Percentiles rank a stretch among this genome's conserved stretches.
phyloP scores from a whole-genome alignment of 1,140 invertebrate genomes.

The Euborellia annulipes region DNA sequence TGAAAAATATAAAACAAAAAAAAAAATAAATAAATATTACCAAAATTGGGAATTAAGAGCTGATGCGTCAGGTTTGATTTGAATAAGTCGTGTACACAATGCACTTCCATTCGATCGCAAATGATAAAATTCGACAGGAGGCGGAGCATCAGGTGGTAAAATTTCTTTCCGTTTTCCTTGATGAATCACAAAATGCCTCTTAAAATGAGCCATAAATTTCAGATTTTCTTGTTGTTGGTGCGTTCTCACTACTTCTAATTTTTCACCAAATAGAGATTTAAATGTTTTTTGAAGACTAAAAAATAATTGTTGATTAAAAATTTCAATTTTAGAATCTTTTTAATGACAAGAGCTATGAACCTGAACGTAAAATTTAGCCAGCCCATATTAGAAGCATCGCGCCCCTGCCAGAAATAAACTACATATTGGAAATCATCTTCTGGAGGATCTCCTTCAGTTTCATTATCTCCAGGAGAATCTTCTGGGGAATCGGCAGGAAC shows the following conservation, averaged over 20 bases:
- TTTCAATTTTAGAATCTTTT: too few relatives aligned
- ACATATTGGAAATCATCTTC: conserved; percentile 90
- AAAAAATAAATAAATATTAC: conserved; percentile 29
- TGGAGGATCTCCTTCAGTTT: conserved; percentile 42
- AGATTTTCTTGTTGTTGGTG: conserved; percentile 98
- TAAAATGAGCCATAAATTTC: conserved; percentile 97
- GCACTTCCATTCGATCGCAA: conserved; percentile 88
- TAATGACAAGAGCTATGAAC: too few relatives aligned
- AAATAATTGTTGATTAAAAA: conserved; percentile 8
- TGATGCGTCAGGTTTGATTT: conserved; percentile 65
- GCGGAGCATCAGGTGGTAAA: conserved; percentile 30
- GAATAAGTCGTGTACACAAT: conserved; percentile 84
- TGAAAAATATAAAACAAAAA: background rate
- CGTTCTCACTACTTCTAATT: conserved; percentile 91
- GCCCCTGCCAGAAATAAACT: conserved; percentile 98
- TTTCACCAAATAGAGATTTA: conserved; percentile 85
- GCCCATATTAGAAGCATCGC: conserved; percentile 96
- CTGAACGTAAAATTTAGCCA: conserved; percentile 98
- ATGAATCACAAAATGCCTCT: conserved; percentile 86
- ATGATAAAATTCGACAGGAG: conserved; percentile 83
- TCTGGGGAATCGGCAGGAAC: conserved; percentile 48
- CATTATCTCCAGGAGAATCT: conserved; percentile 43
- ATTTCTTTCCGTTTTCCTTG: conserved; percentile 66
- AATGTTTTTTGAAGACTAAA: conserved; percentile 90
- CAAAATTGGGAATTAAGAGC: conserved; percentile 73